Percentiles rank a stretch among this genome's conserved stretches.
phyloP scores from a whole-genome alignment of 2,113 vertebrate species.

The Gasterosteus nipponicus region DNA sequence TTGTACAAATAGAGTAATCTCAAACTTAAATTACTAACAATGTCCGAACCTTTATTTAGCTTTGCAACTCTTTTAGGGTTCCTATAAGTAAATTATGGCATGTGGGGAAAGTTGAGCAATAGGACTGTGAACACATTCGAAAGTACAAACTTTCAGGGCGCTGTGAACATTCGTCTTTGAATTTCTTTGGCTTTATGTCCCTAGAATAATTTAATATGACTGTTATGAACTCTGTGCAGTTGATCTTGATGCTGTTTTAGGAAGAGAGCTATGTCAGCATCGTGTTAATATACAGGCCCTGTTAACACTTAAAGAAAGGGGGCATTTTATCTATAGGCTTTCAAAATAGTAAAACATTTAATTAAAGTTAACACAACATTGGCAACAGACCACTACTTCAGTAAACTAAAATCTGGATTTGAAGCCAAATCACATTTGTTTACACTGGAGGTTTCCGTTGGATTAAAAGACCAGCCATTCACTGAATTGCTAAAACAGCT shows the following conservation, averaged over 20 bases:
- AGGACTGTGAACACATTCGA: not conserved
- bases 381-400: constrained; percentile 13
- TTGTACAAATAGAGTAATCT: too few species aligned
- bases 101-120: not conserved
- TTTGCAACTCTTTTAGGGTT: not conserved
- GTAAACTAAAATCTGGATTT: constrained; percentile 5
- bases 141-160: not conserved
- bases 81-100: not conserved
- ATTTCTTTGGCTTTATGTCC: not conserved
- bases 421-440: constrained; percentile 31
- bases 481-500: constrained; percentile 1
- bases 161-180: not conserved
- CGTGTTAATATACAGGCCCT: not conserved
- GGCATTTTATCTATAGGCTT: constrained; percentile 30
- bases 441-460: constrained; percentile 35
- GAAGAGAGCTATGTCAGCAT: not conserved
- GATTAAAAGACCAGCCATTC: constrained; percentile 38
- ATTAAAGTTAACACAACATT: constrained; percentile 38
- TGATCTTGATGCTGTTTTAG: constrained; percentile 14
- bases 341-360: constrained; percentile 40
- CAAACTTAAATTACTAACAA: not conserved
- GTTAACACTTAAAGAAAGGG: constrained; percentile 23
- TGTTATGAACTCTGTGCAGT: constrained; percentile 2
- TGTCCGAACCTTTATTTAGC: not conserved
- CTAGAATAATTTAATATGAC: not conserved